These are phyloP conservation scores for Dromius quadrimaculatus DNA, from an alignment of 2,888 invertebrate genomes.

Conservation along the genomic window DNA sequence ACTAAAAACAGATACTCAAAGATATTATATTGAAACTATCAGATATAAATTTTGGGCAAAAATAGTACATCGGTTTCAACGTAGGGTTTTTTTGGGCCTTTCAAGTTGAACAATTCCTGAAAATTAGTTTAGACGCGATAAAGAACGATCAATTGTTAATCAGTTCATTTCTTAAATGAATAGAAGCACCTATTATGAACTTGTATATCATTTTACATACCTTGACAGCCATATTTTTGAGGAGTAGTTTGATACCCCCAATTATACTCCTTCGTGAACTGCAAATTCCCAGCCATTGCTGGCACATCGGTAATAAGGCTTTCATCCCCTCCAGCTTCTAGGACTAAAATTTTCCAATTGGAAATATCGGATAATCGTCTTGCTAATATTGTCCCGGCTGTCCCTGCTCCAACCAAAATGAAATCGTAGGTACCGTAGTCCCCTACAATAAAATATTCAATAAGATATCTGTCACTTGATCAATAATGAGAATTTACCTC, in stretches of 20 bases:
- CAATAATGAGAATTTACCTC: too few relatives aligned
- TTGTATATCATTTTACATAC: slow-evolving; percentile 25
- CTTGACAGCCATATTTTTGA: slow-evolving; percentile 59
- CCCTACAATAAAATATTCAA: not conserved
- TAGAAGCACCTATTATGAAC: too few relatives aligned
- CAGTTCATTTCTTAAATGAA: too few relatives aligned
- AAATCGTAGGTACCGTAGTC: slow-evolving; percentile 60
- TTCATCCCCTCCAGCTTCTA: slow-evolving; percentile 57
- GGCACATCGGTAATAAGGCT: slow-evolving; percentile 60
- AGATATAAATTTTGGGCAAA: too few relatives aligned
- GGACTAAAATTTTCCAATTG: slow-evolving; percentile 59
- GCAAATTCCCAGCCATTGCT: slow-evolving; percentile 61
- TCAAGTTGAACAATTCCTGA: too few relatives aligned
- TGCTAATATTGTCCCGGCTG: slow-evolving; percentile 64
- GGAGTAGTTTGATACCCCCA: slow-evolving; percentile 65
- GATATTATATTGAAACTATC: too few relatives aligned
- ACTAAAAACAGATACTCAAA: too few relatives aligned
- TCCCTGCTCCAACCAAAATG: slow-evolving; percentile 58
- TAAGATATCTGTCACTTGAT: too few relatives aligned
- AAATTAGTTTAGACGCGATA: too few relatives aligned
- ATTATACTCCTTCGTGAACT: slow-evolving; percentile 63
- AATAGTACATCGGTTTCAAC: too few relatives aligned
- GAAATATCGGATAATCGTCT: slow-evolving; percentile 62
- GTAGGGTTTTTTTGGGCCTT: too few relatives aligned
- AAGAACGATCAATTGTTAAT: too few relatives aligned